These are phyloP conservation scores for Gymnocheta viridis DNA, from an alignment of 2,888 invertebrate species.

Conservation along the genomic window DNA sequence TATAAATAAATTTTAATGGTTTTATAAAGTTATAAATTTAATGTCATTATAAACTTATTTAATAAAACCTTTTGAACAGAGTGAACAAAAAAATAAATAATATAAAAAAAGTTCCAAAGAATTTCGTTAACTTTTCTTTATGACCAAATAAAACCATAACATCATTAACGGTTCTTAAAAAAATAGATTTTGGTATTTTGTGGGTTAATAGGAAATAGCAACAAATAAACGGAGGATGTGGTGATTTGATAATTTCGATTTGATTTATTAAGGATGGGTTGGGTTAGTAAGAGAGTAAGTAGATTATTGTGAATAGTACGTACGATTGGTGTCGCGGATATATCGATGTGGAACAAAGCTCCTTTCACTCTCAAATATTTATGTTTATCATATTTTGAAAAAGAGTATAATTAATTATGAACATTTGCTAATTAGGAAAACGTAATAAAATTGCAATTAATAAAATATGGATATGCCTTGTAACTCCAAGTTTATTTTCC, in stretches of 20 bases:
- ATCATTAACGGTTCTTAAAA: not conserved
- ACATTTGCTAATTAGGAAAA: too few species aligned
- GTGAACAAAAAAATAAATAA: not conserved
- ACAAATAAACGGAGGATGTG: not conserved
- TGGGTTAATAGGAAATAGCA: not conserved
- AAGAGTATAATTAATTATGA: too few species aligned
- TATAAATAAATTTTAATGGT: constrained; percentile 23
- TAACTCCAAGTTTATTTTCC: too few species aligned
- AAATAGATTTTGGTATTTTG: not conserved
- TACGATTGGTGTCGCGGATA: too few species aligned
- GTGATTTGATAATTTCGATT: not conserved
- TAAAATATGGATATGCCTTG: too few species aligned
- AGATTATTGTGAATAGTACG: too few species aligned
- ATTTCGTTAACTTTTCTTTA: not conserved
- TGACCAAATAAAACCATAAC: not conserved
- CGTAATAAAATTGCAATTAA: too few species aligned
- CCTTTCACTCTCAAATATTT: too few species aligned
- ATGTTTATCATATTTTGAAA: too few species aligned
- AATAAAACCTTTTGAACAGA: not conserved
- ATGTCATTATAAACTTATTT: constrained; percentile 1
- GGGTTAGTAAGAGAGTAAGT: too few species aligned
- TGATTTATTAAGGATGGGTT: too few species aligned
- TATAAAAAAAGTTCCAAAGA: not conserved
- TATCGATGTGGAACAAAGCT: too few species aligned
- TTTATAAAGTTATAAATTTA: constrained; percentile 58